These are phyloP conservation scores for Papilio glaucus DNA, from an alignment of 1,140 invertebrate species.

Conservation along the genomic window DNA sequence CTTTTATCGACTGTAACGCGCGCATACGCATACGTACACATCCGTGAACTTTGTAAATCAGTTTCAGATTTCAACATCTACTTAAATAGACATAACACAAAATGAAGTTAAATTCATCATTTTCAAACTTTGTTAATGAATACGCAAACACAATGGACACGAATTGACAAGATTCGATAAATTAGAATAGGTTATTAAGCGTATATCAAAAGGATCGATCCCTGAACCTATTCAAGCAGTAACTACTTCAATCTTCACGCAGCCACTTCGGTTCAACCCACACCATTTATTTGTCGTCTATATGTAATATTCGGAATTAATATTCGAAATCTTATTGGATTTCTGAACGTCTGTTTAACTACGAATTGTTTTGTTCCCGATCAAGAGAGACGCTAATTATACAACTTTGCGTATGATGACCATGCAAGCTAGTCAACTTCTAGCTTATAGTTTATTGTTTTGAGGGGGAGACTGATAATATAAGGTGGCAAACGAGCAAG, in stretches of 20 bases:
- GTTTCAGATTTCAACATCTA: too few relatives aligned
- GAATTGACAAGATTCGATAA: not conserved
- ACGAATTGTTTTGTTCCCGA: not conserved
- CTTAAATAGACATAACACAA: not conserved
- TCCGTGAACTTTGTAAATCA: too few relatives aligned
- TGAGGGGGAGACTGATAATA: too few relatives aligned
- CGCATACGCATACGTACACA: too few relatives aligned
- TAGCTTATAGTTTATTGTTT: too few relatives aligned
- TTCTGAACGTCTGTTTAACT: not conserved
- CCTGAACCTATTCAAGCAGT: slow-evolving; percentile 21
- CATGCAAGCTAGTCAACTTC: too few relatives aligned
- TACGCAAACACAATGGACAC: not conserved
- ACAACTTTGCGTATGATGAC: too few relatives aligned
- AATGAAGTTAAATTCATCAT: not conserved
- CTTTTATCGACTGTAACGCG: too few relatives aligned
- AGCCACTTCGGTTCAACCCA: slow-evolving; percentile 24
- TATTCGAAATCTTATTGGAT: not conserved
- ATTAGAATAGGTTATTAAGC: slow-evolving; percentile 2
- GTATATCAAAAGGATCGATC: slow-evolving; percentile 8
- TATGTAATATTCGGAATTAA: not conserved
- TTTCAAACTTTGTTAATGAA: not conserved
- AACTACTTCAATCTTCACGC: slow-evolving; percentile 7
- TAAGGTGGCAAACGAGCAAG: too few relatives aligned
- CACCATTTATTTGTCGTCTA: slow-evolving; percentile 15
- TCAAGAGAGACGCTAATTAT: not conserved